Evolutionary conservation across 2,113 vertebrate species (phyloP).

Genomic region (Heloderma charlesbogerti): DNA sequence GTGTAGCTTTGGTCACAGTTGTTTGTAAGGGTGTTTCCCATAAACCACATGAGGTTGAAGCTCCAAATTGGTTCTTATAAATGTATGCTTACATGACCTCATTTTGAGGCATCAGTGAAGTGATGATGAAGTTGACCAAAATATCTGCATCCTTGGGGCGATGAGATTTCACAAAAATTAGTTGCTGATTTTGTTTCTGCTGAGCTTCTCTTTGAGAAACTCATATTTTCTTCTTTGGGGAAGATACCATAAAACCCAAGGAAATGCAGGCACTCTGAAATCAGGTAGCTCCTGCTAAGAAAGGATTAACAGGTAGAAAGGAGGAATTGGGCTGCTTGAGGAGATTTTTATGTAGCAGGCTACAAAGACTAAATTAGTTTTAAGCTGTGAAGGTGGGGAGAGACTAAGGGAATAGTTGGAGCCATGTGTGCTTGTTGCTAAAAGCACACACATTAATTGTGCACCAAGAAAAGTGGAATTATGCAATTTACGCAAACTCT

Average conservation of each 20-base stretch:
- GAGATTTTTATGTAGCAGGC: background rate
- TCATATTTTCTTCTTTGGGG: background rate
- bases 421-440: background rate
- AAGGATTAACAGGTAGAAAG: background rate
- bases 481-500: background rate
- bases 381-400: slow-evolving; percentile 39
- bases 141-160: background rate
- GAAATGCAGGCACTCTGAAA: background rate
- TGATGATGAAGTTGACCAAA: background rate
- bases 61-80: background rate
- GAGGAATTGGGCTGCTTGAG: background rate
- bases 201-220: slow-evolving; percentile 7
- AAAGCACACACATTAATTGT: background rate
- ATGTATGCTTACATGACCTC: background rate
- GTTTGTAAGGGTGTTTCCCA: background rate
- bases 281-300: background rate
- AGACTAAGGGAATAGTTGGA: background rate
- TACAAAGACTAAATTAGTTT: slow-evolving; percentile 29
- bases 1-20: no score
- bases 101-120: background rate
- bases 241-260: background rate
- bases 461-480: background rate
- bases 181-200: background rate
- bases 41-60: background rate
- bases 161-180: background rate